These are phyloP conservation scores for Dolichoris vasculosae DNA, from an alignment of 1,140 invertebrate species.

Conservation along the genomic window DNA sequence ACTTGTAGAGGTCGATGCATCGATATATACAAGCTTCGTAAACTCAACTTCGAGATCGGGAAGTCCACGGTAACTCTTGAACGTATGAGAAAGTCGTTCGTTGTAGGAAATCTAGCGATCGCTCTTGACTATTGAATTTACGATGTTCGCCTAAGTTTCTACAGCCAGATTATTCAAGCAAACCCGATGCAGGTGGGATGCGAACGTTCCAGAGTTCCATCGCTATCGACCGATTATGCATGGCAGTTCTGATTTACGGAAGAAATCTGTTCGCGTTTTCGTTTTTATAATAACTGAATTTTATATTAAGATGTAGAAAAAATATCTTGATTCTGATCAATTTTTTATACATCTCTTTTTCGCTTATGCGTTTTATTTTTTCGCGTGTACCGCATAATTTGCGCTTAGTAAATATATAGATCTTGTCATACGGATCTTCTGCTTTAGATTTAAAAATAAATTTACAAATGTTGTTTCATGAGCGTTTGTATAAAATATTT, in stretches of 20 bases:
- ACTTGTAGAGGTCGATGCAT: not conserved
- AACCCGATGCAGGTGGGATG: slow-evolving; percentile 17
- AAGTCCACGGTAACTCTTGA: slow-evolving; percentile 44
- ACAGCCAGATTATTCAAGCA: not conserved
- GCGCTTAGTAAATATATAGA: too few relatives aligned
- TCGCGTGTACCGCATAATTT: too few relatives aligned
- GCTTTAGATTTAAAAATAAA: too few relatives aligned
- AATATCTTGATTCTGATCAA: too few relatives aligned
- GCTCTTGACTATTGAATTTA: slow-evolving; percentile 51
- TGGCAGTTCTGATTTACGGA: not conserved
- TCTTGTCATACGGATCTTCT: too few relatives aligned
- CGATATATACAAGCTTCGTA: slow-evolving; percentile 47
- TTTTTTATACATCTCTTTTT: not conserved
- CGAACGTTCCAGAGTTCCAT: not conserved
- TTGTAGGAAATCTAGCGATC: slow-evolving; percentile 58
- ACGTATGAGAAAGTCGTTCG: slow-evolving; percentile 57
- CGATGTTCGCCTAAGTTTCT: slow-evolving; percentile 21
- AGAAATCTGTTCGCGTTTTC: slow-evolving; percentile 27
- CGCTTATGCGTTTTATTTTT: not conserved
- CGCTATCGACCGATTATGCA: not conserved
- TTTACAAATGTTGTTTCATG: too few relatives aligned
- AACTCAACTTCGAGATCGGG: slow-evolving; percentile 54
- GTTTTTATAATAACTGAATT: slow-evolving; percentile 26
- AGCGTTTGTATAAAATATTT: too few relatives aligned
- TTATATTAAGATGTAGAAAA: too few relatives aligned